Evolutionary conservation across 2,888 invertebrate genomes (phyloP).

Genomic region (Stictocephala bisonia): DNA sequence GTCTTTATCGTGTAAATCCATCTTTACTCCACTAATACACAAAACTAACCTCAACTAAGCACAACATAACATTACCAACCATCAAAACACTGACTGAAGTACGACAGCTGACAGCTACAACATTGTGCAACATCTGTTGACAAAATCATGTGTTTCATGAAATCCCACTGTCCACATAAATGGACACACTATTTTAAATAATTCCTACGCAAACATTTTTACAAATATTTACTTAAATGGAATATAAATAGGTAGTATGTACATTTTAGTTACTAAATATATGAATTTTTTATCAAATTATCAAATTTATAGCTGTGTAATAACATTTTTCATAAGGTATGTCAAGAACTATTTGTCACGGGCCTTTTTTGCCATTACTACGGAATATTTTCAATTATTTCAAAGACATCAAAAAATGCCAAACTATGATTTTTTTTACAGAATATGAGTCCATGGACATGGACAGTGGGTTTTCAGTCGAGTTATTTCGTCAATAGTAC

Average conservation of each 20-base stretch:
- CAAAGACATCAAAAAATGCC: neutral
- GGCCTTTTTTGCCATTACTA: neutral
- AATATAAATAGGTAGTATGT: neutral
- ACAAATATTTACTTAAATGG: too few species aligned
- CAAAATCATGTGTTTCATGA: neutral
- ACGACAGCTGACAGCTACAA: neutral
- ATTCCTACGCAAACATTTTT: neutral
- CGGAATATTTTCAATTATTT: neutral
- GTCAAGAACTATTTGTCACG: neutral
- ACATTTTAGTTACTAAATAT: neutral
- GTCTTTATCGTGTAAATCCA: neutral
- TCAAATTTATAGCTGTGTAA: neutral
- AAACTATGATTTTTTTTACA: neutral
- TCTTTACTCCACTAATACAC: neutral
- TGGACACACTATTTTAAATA: neutral
- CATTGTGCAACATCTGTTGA: neutral
- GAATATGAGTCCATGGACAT: conserved; percentile 4
- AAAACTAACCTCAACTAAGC: neutral
- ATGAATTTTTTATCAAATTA: neutral
- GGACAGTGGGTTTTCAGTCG: neutral
- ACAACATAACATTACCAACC: too few species aligned
- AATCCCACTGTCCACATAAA: conserved; percentile 11
- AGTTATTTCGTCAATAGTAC: neutral
- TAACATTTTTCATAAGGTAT: neutral
- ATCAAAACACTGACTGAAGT: neutral